These are phyloP conservation scores for Chaetodon trifascialis DNA, from an alignment of 2,113 vertebrate species.

Conservation along the genomic window DNA sequence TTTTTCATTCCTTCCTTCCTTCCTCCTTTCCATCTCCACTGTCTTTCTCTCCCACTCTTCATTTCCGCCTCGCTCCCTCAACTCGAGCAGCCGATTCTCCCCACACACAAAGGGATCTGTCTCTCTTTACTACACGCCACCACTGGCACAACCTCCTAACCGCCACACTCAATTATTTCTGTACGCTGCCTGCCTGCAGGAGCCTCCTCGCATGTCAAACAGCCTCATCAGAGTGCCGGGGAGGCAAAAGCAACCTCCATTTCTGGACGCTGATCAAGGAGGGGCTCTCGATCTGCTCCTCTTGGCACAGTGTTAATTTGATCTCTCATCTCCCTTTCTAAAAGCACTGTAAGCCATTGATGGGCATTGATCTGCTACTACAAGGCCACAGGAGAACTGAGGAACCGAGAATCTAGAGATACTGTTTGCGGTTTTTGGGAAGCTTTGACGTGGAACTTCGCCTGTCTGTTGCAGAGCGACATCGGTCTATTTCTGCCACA, in stretches of 20 bases:
- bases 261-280: slow-evolving; percentile 68
- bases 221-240: slow-evolving; percentile 47
- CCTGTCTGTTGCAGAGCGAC: slow-evolving; percentile 11
- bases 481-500: slow-evolving; percentile 42
- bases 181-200: slow-evolving; percentile 57
- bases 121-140: slow-evolving; percentile 63
- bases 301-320: slow-evolving; percentile 54
- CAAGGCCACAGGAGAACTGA: slow-evolving; percentile 25
- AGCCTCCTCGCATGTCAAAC: slow-evolving; percentile 69
- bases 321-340: slow-evolving; percentile 41
- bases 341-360: slow-evolving; percentile 39
- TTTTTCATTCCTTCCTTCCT: slow-evolving; percentile 9
- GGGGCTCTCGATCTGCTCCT: slow-evolving; percentile 40
- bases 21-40: slow-evolving; percentile 30
- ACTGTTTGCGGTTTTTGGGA: slow-evolving; percentile 44
- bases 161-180: slow-evolving; percentile 69
- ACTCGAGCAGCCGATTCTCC: slow-evolving; percentile 50
- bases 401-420: slow-evolving; percentile 30
- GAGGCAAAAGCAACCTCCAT: slow-evolving; percentile 50
- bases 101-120: slow-evolving; percentile 63
- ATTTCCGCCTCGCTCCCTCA: slow-evolving; percentile 55
- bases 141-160: slow-evolving; percentile 65
- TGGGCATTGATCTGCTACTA: slow-evolving; percentile 41
- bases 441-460: slow-evolving; percentile 33
- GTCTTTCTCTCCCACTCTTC: slow-evolving; percentile 56